A percentile compares a stretch with the other conserved stretches of the same genome.
Conservation (phyloP, 2,113 vertebrate genomes). For the Myiopsitta monachus region DNA sequence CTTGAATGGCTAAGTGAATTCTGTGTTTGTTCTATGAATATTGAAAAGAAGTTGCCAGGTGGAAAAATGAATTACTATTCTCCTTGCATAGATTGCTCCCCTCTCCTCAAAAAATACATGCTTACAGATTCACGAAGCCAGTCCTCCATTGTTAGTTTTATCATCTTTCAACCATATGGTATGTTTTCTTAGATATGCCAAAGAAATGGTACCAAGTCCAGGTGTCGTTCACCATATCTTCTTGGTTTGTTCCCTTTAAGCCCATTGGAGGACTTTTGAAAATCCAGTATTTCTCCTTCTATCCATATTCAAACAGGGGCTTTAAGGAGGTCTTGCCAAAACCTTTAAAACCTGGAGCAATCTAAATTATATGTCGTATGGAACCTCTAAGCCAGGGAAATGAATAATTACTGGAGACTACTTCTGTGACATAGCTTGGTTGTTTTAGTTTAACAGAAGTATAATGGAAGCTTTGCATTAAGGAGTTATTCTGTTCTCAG, state of each 20-base stretch:
- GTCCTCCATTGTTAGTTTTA: constrained; percentile 53
- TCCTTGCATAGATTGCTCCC: not conserved
- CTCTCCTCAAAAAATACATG: not conserved
- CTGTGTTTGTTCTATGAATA: constrained; percentile 2
- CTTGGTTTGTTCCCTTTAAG: constrained; percentile 2
- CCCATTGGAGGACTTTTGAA: not conserved
- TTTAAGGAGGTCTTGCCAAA: constrained; percentile 52
- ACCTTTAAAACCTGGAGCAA: not conserved
- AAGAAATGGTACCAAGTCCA: not conserved
- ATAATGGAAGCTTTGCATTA: constrained; percentile 13
- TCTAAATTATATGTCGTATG: constrained; percentile 10
- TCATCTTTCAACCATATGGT: constrained; percentile 39
- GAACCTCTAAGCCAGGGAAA: constrained; percentile 14
- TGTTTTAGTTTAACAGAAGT: constrained; percentile 25
- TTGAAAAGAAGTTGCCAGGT: constrained; percentile 22
- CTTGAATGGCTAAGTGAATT: constrained; percentile 27
- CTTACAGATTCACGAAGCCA: not conserved
- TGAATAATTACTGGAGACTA: constrained; percentile 43
- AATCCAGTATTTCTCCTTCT: not conserved
- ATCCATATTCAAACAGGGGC: not conserved
- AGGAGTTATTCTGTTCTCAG: constrained; percentile 9
- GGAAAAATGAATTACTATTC: constrained; percentile 23
- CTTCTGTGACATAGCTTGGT: constrained; percentile 12
- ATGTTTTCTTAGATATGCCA: not conserved
- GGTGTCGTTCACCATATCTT: not conserved